Conservation (phyloP, 1,140 invertebrate species). For the Phymastichus coffea region DNA sequence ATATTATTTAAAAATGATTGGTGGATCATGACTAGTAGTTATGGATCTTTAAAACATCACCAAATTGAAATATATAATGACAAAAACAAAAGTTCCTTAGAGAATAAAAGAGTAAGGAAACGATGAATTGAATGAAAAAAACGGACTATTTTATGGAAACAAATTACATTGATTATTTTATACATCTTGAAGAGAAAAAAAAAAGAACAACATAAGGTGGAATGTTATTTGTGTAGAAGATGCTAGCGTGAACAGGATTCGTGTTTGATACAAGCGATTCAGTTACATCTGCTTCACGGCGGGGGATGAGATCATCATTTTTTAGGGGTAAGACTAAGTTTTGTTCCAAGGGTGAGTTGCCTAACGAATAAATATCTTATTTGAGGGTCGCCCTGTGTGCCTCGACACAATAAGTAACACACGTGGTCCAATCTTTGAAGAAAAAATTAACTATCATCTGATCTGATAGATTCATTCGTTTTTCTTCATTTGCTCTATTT, state of each 20-base stretch:
- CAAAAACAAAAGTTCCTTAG: too few species aligned
- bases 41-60: too few species aligned
- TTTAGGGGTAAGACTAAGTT: conserved; percentile 33
- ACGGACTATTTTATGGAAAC: too few species aligned
- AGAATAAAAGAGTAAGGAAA: too few species aligned
- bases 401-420: conserved; percentile 12
- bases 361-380: conserved; percentile 34
- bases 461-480: neutral
- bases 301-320: conserved; percentile 38
- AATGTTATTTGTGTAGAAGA: too few species aligned
- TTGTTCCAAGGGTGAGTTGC: conserved; percentile 29
- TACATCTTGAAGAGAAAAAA: neutral
- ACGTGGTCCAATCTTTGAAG: conserved; percentile 12
- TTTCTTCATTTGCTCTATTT: too few species aligned
- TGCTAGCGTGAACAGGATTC: neutral
- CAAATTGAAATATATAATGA: too few species aligned
- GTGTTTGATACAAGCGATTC: conserved; percentile 7
- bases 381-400: conserved; percentile 16
- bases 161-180: conserved; percentile 4
- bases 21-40: too few species aligned
- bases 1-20: too few species aligned
- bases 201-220: neutral
- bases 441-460: conserved; percentile 10
- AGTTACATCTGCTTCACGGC: conserved; percentile 39
- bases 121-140: too few species aligned